Conservation (phyloP, 1,140 invertebrate genomes). For the Temnothorax nylanderi region DNA sequence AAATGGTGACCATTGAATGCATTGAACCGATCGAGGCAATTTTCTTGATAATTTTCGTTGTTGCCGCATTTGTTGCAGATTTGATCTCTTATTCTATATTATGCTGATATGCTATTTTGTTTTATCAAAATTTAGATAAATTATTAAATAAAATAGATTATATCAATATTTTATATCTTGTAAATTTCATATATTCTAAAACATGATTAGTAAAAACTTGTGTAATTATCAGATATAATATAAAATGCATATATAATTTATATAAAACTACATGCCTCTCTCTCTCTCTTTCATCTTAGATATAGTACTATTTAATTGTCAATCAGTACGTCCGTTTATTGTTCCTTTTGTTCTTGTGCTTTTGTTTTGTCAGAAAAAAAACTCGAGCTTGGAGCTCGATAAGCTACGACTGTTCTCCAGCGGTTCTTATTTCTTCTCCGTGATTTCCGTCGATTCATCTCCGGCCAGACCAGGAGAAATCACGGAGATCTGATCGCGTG, state of each 20-base stretch:
- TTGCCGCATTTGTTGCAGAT: conserved; percentile 10
- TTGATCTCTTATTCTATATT: neutral
- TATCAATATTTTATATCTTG: neutral
- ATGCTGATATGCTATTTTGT: neutral
- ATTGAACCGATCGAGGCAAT: conserved; percentile 6
- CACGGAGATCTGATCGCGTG: conserved; percentile 33
- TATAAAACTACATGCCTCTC: neutral
- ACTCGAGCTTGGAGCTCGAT: conserved; percentile 28
- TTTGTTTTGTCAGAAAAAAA: conserved; percentile 47
- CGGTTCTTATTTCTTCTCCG: conserved; percentile 48
- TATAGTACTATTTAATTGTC: neutral
- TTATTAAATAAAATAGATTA: neutral
- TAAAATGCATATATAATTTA: neutral
- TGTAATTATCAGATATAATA: neutral
- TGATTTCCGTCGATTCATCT: conserved; percentile 54
- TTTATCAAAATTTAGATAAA: neutral
- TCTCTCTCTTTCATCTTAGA: neutral
- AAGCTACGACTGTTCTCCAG: conserved; percentile 33
- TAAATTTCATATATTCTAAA: neutral
- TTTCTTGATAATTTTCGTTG: neutral
- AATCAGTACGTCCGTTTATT: conserved; percentile 26
- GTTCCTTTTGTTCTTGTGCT: conserved; percentile 17
- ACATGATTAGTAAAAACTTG: neutral
- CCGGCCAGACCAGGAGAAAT: conserved; percentile 16
- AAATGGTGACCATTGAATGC: neutral